Evolutionary conservation across 2,888 invertebrate genomes (phyloP).

Genomic region (Lamellibrachia columna): DNA sequence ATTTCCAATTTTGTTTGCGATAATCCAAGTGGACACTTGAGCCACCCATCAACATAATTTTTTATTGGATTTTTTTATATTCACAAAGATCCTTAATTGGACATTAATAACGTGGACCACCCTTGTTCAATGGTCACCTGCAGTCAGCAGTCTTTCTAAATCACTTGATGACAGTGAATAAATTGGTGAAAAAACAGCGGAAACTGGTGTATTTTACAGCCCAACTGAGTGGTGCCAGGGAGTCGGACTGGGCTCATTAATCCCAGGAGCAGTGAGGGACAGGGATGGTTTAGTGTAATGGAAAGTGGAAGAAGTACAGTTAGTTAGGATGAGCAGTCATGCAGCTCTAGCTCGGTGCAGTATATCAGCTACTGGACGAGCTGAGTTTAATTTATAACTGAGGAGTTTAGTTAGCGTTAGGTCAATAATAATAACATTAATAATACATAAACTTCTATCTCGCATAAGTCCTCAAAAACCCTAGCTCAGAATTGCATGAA

Average conservation of each 20-base stretch:
- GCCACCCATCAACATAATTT: too few species aligned
- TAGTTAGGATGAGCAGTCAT: neutral
- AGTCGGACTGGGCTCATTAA: neutral
- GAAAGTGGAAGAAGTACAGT: neutral
- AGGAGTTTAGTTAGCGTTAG: neutral
- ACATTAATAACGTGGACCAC: neutral
- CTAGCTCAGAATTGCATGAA: too few species aligned
- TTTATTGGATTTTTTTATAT: too few species aligned
- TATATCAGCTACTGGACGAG: neutral
- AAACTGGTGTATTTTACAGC: conserved; percentile 1
- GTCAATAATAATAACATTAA: too few species aligned
- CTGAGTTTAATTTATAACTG: neutral
- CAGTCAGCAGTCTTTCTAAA: neutral
- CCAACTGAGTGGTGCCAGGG: neutral
- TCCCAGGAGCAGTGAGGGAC: neutral
- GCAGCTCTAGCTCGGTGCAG: neutral
- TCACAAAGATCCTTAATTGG: too few species aligned
- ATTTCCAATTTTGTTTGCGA: too few species aligned
- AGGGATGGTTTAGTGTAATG: neutral
- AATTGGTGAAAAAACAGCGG: neutral
- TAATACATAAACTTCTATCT: too few species aligned
- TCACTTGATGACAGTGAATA: neutral
- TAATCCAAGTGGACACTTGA: too few species aligned
- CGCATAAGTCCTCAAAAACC: too few species aligned
- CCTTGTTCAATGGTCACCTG: neutral